phyloP scores from a whole-genome alignment of 2,797 vertebrate genomes.

The Girardinus metallicus region DNA sequence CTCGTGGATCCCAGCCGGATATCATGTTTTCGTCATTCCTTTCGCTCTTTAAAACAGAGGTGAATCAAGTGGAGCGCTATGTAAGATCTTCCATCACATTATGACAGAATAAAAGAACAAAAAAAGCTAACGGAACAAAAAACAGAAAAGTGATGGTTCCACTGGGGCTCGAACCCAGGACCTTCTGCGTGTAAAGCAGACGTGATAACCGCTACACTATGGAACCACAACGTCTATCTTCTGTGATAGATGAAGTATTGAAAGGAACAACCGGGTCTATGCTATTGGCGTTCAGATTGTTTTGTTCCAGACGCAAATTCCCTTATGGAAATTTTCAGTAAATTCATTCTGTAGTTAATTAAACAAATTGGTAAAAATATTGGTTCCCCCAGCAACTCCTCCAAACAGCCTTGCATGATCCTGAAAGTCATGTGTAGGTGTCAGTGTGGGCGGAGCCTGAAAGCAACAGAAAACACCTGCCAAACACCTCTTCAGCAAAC shows the following conservation, averaged over 20 bases:
- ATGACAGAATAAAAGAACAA: background rate
- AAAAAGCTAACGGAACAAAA: background rate
- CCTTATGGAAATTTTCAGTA: background rate
- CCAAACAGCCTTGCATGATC: background rate
- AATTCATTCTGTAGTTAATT: background rate
- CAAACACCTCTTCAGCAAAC: background rate
- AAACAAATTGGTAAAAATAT: background rate
- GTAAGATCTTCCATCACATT: background rate
- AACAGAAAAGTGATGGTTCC: slow-evolving; percentile 67
- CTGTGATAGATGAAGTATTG: rapidly evolving
- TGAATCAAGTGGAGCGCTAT: background rate
- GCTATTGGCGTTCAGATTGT: background rate
- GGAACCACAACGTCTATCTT: slow-evolving; percentile 61
- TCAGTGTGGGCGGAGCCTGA: slow-evolving; percentile 19
- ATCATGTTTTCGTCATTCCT: background rate
- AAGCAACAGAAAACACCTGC: background rate
- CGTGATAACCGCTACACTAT: slow-evolving; percentile 89
- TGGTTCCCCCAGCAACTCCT: background rate
- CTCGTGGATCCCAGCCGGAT: background rate
- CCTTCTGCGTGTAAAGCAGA: slow-evolving; percentile 89
- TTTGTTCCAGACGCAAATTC: background rate
- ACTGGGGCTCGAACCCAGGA: slow-evolving; percentile 88
- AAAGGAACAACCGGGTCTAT: background rate
- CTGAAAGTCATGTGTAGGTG: background rate
- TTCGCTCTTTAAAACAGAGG: background rate